A percentile compares a stretch with the other conserved stretches of the same genome.
These are phyloP conservation scores for Tipula unca DNA, from an alignment of 2,888 invertebrate genomes.

Conservation along the genomic window DNA sequence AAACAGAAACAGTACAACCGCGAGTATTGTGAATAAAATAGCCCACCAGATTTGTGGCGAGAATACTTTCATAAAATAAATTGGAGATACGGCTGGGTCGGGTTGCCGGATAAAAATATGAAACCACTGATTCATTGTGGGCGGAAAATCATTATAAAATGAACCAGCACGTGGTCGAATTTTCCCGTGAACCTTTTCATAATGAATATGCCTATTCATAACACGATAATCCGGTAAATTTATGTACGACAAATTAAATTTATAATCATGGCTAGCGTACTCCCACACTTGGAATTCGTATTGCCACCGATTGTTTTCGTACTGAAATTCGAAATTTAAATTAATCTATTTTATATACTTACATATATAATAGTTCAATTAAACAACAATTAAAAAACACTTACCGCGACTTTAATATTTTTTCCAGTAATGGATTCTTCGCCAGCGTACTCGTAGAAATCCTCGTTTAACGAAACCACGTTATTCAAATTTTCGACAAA, in stretches of 20 bases:
- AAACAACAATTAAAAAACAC: no score
- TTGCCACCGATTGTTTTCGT: not conserved
- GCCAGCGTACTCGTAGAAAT: no score
- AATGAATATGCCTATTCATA: not conserved
- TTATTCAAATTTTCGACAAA: no score
- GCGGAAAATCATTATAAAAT: not conserved
- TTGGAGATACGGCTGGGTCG: not conserved
- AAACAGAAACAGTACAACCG: not conserved
- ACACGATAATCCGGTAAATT: not conserved
- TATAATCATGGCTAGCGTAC: not conserved
- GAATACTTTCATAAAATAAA: not conserved
- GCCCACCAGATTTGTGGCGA: not conserved
- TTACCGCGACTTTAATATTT: no score
- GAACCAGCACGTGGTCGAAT: not conserved
- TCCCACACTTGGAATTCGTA: not conserved
- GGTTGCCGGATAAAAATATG: not conserved
- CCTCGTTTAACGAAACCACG: no score
- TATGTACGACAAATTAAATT: no score
- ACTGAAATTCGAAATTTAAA: not conserved
- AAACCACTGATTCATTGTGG: not conserved
- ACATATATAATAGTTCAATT: no score
- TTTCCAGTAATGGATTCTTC: no score
- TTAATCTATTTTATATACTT: no score
- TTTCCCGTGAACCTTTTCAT: not conserved
- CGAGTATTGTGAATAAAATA: not conserved